Base-by-base conservation (phyloP, 2,888 invertebrate species). In the Hoplodrina blanda region DNA sequence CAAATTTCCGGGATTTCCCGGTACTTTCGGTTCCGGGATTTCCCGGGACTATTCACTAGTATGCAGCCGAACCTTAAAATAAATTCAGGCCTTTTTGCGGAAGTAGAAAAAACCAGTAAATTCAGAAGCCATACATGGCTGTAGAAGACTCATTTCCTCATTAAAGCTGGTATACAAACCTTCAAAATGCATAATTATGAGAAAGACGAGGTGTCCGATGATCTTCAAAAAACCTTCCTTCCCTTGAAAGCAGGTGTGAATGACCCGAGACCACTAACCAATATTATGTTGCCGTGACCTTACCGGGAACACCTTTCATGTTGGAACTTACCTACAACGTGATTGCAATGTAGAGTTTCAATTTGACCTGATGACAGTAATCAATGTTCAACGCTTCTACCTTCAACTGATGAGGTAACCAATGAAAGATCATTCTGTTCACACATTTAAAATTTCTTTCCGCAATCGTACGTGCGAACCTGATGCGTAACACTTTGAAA, bases 391-490 rank as follows among this genome's bases (percentile, higher is more conserved):
- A 61, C 50, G 61, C 44, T 54, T 55, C 30, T 20, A 59, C 13
- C 44, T 30, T 41, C 30, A 53, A 25, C 69, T 55, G 15, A 53
- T 76, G 62, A 54, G 53, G 54, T 52, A 69, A 70, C 37, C 20
- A 65, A 56, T 57, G 19, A 68, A 70, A 79, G 50, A 66, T 66
- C 57, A 79, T 52, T 68, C 13, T 46, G 60, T 72, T 81, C 54
- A 79, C 65, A 78, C 62, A 65, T 62, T 57, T 17, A 30, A 8
- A 49, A 61, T 19, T 62, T 66, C 44, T 25, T 62, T 73, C 53
- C 33, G 49, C 33, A 73, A 41, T 54, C 49, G 55, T 62, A 46
- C 59, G 62, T 60, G 68, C 55, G 46, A 62, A 75, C 19, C 44
- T 41, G 37, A 54, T 62, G 55, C 61, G 74, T 79, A 50, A 64